Evolutionary conservation across 2,797 vertebrate genomes (phyloP), one percentile per base, ranked within the genome.

Genomic region (Sebastes vulpes): DNA sequence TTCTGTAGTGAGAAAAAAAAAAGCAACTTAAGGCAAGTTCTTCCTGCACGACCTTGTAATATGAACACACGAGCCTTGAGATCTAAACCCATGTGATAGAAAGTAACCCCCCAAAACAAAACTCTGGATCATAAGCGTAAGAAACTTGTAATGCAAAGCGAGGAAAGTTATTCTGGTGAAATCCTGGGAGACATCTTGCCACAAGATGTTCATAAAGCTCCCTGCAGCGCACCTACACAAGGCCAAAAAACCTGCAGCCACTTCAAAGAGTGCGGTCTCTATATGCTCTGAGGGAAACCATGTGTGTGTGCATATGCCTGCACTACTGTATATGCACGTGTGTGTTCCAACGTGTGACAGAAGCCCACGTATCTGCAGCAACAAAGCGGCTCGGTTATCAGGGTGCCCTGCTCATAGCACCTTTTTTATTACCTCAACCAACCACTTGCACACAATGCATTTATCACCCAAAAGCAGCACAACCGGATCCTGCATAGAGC

Each of bases 401-500:
- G 85, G 83, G 83, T 26, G 78, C 65, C 75, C 79, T 74, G 70
- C 78, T 76, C 80, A 77, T 58, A 64, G 64, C 73, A 81, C 75
- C 70, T 67, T 90, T 77, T 48, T 91, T 89, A 87, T 88, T 65
- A 88, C 75, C 86, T 75, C 16, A 79, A 83, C 89, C 81, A 81
- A 90, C 85, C 79, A 87, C 91, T 86, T 84, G 23, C 64, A 86
- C 70, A 88, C 82, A 92, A 91, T 77, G 75, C 83, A 84, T 91
- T 87, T 18, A 91, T 91, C 83, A 93, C 54, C 63, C 65, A 87
- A 92, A 96, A 96, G 95, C 84, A 83, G 95, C 70, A 92, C 86
- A 95, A 94, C 95, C 74, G 87, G 96, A 93, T 95, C 90, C 83
- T 50, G 50, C 52, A 67, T 4, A 77, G 72, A 91, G 94, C 95